Base-by-base conservation (phyloP, 2,888 invertebrate genomes). In the Cephus sareptanus region DNA sequence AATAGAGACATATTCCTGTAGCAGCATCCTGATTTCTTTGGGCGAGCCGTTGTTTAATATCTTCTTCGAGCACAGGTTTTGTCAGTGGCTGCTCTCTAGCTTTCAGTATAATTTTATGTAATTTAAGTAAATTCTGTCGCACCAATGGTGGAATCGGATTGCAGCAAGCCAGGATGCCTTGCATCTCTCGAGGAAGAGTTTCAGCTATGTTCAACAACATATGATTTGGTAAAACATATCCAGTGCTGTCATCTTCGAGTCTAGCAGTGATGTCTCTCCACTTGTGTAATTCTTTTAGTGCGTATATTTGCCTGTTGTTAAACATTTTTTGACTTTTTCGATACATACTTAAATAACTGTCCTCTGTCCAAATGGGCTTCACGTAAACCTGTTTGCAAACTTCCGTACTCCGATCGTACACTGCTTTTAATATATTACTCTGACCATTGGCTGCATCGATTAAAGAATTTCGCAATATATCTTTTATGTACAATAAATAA, bases 201-300 rank as follows among this genome's bases (percentile, higher is more conserved):
- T 98, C 98, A 0, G 97, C 95, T 79, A 99, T 96, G 89, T 97
- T 95, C 77, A 99, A 89, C 92, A 99, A 91, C 98, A 98, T 98
- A 91, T 99, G 98, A 92, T 98, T 98, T 0, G 99, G 99, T 79
- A 99, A 92, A 74, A 99, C 96, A 92, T 97, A 99, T 94, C 95
- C 95, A 71, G 94, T 94, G 89, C 98, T 98, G 91, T 99, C 99
- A 92, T 99, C 99, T 88, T 98, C 96, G 77, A 93, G 92, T 37
- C 99, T 93, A 0, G 98, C 98, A 11, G 95, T 93, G 30, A 92
- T 88, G 91, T 99, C 98, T 74, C 99, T 93, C 99, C 99, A 99
- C 75, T 93, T 93, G 91, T 95, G 98, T 23, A 99, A 91, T 86
- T 96, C 94, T 83, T 94, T 94, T 56, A 99, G 92, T 0, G 98